phyloP scores from a whole-genome alignment of 2,888 invertebrate genomes.

The Tenthredo distinguenda region DNA sequence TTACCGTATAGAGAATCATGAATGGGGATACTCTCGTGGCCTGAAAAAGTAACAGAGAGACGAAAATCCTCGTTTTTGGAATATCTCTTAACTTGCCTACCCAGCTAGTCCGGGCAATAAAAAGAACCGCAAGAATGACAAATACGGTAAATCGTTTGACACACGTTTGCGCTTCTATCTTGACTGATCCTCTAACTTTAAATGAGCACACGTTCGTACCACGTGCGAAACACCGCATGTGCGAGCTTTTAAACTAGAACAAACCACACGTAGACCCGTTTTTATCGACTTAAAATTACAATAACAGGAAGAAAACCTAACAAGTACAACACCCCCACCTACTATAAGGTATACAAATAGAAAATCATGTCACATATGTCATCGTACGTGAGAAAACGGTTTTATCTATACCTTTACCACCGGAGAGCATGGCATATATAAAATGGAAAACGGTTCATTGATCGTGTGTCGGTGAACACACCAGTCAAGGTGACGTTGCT shows the following conservation, averaged over 20 bases:
- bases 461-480: conserved; percentile 48
- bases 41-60: not conserved
- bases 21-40: not conserved
- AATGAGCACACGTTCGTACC: not conserved
- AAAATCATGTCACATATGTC: not conserved
- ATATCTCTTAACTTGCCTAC: not conserved
- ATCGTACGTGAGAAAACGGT: conserved; percentile 10
- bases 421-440: not conserved
- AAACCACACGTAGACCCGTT: not conserved
- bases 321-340: not conserved
- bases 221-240: conserved; percentile 35
- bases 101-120: not conserved
- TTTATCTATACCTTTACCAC: not conserved
- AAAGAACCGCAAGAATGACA: not conserved
- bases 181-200: not conserved
- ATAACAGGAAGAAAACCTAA: conserved; percentile 16
- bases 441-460: conserved; percentile 48
- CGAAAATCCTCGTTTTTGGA: not conserved
- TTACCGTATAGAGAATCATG: not conserved
- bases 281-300: conserved; percentile 19
- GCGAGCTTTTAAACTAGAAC: conserved; percentile 21
- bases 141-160: not conserved
- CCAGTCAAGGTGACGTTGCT: conserved; percentile 29
- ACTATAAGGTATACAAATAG: conserved; percentile 14
- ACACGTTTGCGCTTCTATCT: not conserved